Evolutionary conservation across 2,797 vertebrate genomes (phyloP).

Genomic region (Podargus strigoides): DNA sequence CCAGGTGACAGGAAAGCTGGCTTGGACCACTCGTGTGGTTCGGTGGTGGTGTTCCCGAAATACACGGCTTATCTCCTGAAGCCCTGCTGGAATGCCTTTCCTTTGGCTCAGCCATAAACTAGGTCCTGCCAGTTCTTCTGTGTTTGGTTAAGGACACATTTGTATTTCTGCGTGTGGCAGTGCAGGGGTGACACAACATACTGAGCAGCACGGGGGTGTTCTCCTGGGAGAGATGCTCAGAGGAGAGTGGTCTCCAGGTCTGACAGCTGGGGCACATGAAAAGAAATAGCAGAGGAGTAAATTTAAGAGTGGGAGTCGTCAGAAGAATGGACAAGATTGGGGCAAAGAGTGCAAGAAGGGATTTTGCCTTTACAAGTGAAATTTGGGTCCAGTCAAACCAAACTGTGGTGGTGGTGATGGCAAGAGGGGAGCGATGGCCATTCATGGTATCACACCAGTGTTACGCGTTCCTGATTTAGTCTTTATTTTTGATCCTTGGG

Average conservation of each 20-base stretch:
- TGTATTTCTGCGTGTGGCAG: not conserved
- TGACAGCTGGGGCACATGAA: not conserved
- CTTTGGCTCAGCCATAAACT: not conserved
- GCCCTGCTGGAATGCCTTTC: not conserved
- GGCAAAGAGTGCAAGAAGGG: not conserved
- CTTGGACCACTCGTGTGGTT: not conserved
- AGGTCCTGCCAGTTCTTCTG: not conserved
- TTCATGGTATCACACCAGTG: fast-evolving
- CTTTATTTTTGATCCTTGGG: not conserved
- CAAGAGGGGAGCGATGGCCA: no score
- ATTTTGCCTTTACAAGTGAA: not conserved
- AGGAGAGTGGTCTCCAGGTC: not conserved
- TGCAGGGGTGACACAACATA: fast-evolving
- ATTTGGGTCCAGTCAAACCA: not conserved
- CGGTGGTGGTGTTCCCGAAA: not conserved
- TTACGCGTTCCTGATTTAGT: not conserved
- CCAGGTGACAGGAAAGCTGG: not conserved
- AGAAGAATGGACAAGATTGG: not conserved
- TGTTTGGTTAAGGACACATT: not conserved
- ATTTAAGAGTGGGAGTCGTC: not conserved
- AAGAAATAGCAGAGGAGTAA: not conserved
- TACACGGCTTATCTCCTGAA: not conserved
- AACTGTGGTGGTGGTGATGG: not conserved
- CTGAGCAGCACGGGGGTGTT: not conserved
- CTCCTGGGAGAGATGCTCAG: not conserved